Percentiles rank a stretch among this genome's conserved stretches.
Conservation (phyloP, 1,140 invertebrate genomes). For the Drosophila kohkoa region DNA sequence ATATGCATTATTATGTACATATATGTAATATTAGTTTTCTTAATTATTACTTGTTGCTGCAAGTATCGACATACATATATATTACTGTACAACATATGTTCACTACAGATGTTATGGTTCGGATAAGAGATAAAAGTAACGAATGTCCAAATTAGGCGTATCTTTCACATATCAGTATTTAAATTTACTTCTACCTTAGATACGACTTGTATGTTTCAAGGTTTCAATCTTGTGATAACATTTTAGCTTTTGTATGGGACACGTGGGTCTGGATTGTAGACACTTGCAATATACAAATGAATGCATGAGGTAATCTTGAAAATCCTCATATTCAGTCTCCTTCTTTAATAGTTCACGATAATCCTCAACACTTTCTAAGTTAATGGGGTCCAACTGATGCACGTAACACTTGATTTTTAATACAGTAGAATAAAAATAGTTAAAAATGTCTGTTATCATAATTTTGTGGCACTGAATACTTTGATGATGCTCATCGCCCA, state of each 20-base stretch:
- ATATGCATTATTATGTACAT: no score
- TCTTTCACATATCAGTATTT: no score
- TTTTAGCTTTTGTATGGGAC: constrained; percentile 58
- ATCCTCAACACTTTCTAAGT: constrained; percentile 63
- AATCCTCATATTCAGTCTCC: constrained; percentile 49
- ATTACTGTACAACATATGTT: no score
- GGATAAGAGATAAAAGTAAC: no score
- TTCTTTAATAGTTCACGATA: constrained; percentile 58
- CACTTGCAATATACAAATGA: constrained; percentile 65
- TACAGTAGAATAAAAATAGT: constrained; percentile 57
- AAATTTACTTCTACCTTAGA: constrained; percentile 9
- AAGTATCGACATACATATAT: no score
- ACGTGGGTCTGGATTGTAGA: constrained; percentile 38
- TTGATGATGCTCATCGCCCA: constrained; percentile 59
- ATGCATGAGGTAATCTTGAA: constrained; percentile 48
- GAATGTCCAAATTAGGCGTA: no score
- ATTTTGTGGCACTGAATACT: constrained; percentile 55
- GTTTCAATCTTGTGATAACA: constrained; percentile 50
- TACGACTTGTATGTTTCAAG: constrained; percentile 53
- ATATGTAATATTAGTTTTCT: no score
- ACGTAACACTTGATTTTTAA: constrained; percentile 64
- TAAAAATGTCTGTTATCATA: constrained; percentile 68
- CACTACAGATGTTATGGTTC: no score
- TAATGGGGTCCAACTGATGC: constrained; percentile 71
- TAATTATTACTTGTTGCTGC: no score